Conservation (phyloP, 2,113 vertebrate species). For the Sterna hirundo region DNA sequence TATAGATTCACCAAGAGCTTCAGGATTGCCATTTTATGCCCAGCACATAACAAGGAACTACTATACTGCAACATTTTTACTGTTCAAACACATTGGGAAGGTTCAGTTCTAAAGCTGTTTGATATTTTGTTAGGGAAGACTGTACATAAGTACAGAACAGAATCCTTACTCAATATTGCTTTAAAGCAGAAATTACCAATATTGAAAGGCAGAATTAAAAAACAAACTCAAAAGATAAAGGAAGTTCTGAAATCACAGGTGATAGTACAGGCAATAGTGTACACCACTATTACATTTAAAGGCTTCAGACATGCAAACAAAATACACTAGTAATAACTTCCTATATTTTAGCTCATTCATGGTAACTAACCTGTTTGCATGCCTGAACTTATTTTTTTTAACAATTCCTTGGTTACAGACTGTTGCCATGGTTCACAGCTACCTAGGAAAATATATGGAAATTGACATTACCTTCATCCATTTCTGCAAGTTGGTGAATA, state of each 20-base stretch:
- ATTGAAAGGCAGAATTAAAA: background rate
- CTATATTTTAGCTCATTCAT: background rate
- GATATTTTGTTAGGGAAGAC: background rate
- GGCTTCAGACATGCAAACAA: background rate
- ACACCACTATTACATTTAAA: background rate
- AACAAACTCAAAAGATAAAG: background rate
- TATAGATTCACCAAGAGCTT: background rate
- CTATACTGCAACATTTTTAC: background rate
- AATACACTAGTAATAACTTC: background rate
- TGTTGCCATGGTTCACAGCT: background rate
- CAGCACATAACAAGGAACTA: background rate
- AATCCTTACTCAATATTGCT: background rate
- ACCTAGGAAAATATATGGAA: background rate
- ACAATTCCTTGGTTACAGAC: background rate
- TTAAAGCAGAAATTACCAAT: background rate
- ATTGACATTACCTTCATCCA: conserved; percentile 70
- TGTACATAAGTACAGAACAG: background rate
- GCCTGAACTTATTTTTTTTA: background rate
- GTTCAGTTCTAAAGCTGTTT: background rate
- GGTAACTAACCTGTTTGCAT: background rate
- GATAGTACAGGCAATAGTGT: background rate
- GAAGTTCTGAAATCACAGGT: background rate
- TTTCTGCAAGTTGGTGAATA: conserved; percentile 76
- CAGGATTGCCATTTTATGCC: background rate
- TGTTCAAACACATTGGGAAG: background rate